These are phyloP conservation scores for Eristalinus aeneus DNA, from an alignment of 2,888 invertebrate species.

Conservation along the genomic window DNA sequence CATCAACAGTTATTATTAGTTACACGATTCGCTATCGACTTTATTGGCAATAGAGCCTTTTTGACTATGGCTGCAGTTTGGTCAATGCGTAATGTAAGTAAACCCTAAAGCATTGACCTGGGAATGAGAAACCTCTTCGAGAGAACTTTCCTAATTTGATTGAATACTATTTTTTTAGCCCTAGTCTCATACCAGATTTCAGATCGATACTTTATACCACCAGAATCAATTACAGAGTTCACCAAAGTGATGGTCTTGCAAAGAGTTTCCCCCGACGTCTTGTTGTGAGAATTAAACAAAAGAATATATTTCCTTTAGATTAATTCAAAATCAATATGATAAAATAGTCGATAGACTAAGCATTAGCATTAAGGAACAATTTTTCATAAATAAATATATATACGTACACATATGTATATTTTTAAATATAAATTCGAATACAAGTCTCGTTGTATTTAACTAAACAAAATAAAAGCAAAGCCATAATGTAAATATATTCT, in stretches of 20 bases:
- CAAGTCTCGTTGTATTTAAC: constrained; percentile 55
- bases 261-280: background rate
- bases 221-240: no score
- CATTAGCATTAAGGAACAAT: constrained; percentile 2
- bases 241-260: background rate
- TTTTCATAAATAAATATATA: constrained; percentile 44
- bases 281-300: background rate
- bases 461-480: constrained; percentile 13
- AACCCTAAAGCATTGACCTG: no score
- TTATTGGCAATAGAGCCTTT: no score
- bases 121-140: no score
- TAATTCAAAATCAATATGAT: constrained; percentile 15
- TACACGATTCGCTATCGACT: no score
- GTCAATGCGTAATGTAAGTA: no score
- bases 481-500: constrained; percentile 69
- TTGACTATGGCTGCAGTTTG: no score
- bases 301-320: constrained; percentile 6
- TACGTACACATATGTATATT: constrained; percentile 46
- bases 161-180: no score
- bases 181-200: no score
- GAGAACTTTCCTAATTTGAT: no score
- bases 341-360: constrained; percentile 25
- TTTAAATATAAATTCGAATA: constrained; percentile 54
- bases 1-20: no score
- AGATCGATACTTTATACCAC: no score